Percentiles rank a stretch among this genome's conserved stretches.
These are phyloP conservation scores for Actenoides lindsayi DNA, from an alignment of 2,113 vertebrate species.

Conservation along the genomic window DNA sequence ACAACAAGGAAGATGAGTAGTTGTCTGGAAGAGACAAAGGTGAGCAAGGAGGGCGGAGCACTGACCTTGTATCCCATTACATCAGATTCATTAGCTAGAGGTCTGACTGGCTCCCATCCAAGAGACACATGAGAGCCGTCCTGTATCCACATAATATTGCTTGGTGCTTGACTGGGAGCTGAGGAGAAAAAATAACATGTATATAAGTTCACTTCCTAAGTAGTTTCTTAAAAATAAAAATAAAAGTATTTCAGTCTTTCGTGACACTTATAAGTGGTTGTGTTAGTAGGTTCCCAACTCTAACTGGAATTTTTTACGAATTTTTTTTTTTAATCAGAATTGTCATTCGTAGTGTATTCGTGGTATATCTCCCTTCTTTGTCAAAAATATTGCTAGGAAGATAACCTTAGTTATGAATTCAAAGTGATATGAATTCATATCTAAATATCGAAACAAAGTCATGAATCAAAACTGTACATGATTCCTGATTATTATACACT, in stretches of 20 bases:
- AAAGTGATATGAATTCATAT: constrained; percentile 13
- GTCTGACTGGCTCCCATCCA: constrained; percentile 90
- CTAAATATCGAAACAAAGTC: constrained; percentile 42
- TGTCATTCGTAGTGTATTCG: constrained; percentile 7
- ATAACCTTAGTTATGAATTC: constrained; percentile 39
- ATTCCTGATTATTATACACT: neutral
- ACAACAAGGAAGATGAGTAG: neutral
- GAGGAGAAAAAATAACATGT: neutral
- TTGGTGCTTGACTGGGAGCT: constrained; percentile 91
- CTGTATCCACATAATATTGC: constrained; percentile 92
- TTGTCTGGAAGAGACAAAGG: neutral
- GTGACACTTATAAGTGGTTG: neutral
- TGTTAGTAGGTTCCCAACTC: neutral
- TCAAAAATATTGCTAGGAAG: constrained; percentile 39
- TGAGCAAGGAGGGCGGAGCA: neutral
- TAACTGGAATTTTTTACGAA: neutral
- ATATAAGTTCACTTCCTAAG: neutral
- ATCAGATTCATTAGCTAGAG: constrained; percentile 91
- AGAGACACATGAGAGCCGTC: constrained; percentile 91
- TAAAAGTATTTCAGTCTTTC: neutral
- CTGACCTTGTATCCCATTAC: constrained; percentile 96
- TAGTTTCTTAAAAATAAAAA: neutral
- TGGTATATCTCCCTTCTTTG: neutral
- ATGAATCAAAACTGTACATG: neutral
- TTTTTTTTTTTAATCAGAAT: neutral